Percentiles rank a stretch among this genome's conserved stretches.
Evolutionary conservation across 2,888 invertebrate genomes (phyloP).

Genomic region (Drosophila fulvimacula): DNA sequence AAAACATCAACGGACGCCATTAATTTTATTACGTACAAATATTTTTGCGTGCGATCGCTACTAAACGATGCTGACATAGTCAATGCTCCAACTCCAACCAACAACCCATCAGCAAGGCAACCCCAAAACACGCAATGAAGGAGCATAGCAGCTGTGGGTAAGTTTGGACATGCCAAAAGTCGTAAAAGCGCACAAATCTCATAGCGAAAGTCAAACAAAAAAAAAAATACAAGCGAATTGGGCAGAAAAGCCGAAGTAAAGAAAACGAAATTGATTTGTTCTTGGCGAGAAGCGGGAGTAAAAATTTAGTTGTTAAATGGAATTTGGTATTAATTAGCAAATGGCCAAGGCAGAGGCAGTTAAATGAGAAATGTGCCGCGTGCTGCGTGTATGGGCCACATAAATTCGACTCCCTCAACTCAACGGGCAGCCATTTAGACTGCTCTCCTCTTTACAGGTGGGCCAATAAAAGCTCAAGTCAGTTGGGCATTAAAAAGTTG

Average conservation of each 20-base stretch:
- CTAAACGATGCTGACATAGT: slow-evolving; percentile 61
- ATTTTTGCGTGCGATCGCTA: slow-evolving; percentile 70
- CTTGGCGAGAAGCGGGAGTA: slow-evolving; percentile 17
- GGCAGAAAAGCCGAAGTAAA: slow-evolving; percentile 35
- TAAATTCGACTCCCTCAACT: slow-evolving; percentile 53
- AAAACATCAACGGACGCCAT: slow-evolving; percentile 76
- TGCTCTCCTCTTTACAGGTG: slow-evolving; percentile 20
- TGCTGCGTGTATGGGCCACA: slow-evolving; percentile 67
- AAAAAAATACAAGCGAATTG: background rate
- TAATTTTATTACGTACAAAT: slow-evolving; percentile 76
- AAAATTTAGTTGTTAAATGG: slow-evolving; percentile 76
- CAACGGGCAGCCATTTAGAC: background rate
- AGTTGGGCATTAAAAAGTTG: slow-evolving; percentile 60
- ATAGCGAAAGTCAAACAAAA: slow-evolving; percentile 52
- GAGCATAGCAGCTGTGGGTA: slow-evolving; percentile 23
- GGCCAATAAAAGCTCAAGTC: slow-evolving; percentile 65
- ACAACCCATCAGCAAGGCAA: background rate
- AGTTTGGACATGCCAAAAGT: slow-evolving; percentile 70
- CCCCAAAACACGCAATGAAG: slow-evolving; percentile 46
- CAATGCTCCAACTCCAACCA: slow-evolving; percentile 11
- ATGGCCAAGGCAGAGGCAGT: slow-evolving; percentile 77
- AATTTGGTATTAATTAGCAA: slow-evolving; percentile 82
- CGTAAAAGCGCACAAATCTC: slow-evolving; percentile 77
- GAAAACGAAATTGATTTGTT: slow-evolving; percentile 73
- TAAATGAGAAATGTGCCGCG: slow-evolving; percentile 77